Evolutionary conservation across 2,888 invertebrate species (phyloP), one percentile per base, ranked within the genome.

Genomic region (Ceramica pisi): DNA sequence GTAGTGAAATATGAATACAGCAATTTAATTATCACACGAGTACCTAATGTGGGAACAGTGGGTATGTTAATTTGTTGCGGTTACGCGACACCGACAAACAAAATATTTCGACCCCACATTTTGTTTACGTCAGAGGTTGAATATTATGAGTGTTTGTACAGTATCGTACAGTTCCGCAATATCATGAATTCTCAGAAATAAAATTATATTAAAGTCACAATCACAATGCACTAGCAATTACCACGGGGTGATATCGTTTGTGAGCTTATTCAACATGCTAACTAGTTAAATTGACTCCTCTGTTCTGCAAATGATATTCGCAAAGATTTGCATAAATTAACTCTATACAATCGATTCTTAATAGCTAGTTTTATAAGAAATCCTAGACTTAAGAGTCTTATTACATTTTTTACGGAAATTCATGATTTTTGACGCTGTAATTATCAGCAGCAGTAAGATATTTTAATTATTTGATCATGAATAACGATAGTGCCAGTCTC

Each of bases 271-370:
- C 21, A 78, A 62, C 53, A 78, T 64, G 82, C 67, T 71, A 82
- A 79, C 71, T 71, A 78, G 79, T 71, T 67, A 62, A 68, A 68
- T 82, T 82, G 67, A 67, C 65, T 71, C 21, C 38, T 55, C 78
- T 72, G 79, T 82, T 68, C 48, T 55, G 23, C 53, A 64, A 65
- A 78, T 68, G 59, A 78, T 78, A 82, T 59, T 68, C 66, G 55
- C 78, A 63, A 80, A 78, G 67, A 80, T 80, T 80, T 71, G 62
- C 79, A 80, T 80, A 82, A 82, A 78, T 82, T 66, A 68, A 66
- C 46, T 66, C 46, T 26, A 57, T 31, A 71, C 82, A 68, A 81
- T 81, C 64, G 78, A 71, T 81, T 55, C n/a, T 64, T 64, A 81
- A 70, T 70, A 56, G 60, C 64, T 65, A 60, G 10, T 57, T 60